Evolutionary conservation across 2,888 invertebrate species (phyloP).

Genomic region (Beris morrisii): DNA sequence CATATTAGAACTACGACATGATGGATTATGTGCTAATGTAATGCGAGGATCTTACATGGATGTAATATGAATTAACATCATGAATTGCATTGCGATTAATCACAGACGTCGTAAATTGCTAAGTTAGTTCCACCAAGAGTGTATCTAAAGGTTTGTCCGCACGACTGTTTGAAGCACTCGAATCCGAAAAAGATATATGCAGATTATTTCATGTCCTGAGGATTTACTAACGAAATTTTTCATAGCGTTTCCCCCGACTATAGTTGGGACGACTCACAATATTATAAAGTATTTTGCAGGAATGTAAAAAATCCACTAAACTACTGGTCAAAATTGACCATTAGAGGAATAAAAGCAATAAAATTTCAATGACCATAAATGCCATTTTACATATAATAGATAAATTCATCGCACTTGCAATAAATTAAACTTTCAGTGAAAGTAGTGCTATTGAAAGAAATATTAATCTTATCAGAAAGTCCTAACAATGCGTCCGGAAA

Average conservation of each 20-base stretch:
- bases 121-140: not conserved
- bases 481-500: constrained; percentile 25
- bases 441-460: not conserved
- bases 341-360: constrained; percentile 28
- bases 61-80: constrained; percentile 34
- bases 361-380: constrained; percentile 24
- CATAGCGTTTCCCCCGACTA: too few species aligned
- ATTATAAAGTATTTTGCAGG: too few species aligned
- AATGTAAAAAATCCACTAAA: too few species aligned
- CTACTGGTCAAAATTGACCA: constrained; percentile 30
- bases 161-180: too few species aligned
- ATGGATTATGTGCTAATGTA: constrained; percentile 32
- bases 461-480: constrained; percentile 14
- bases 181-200: too few species aligned
- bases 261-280: too few species aligned
- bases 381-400: constrained; percentile 18
- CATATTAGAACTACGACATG: constrained; percentile 20
- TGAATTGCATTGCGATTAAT: constrained; percentile 38
- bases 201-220: too few species aligned
- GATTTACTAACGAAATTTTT: too few species aligned
- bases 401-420: constrained; percentile 16
- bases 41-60: constrained; percentile 23
- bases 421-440: constrained; percentile 28
- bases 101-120: constrained; percentile 21
- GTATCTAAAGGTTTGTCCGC: too few species aligned